Evolutionary conservation across 2,888 invertebrate species (phyloP).

Genomic region (Pheosia tremula): DNA sequence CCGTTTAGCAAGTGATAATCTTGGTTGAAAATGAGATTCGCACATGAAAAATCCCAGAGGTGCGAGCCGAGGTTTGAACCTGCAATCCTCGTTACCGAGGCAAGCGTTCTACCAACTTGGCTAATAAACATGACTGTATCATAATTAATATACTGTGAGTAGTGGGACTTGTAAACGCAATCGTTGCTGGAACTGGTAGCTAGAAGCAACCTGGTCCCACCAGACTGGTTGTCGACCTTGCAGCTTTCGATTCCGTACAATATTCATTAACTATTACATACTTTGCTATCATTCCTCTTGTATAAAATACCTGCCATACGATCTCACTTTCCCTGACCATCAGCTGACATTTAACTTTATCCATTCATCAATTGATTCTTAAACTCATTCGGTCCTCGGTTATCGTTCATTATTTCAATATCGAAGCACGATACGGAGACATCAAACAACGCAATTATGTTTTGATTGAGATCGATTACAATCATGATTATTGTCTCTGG

Average conservation of each 20-base stretch:
- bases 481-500: conserved; percentile 23
- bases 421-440: conserved; percentile 20
- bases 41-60: too few relatives aligned
- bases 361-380: neutral
- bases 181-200: conserved; percentile 30
- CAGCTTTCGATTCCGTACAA: conserved; percentile 62
- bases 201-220: conserved; percentile 46
- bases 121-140: neutral
- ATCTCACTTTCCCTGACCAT: conserved; percentile 8
- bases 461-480: conserved; percentile 36
- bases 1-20: too few relatives aligned
- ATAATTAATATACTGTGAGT: neutral
- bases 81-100: too few relatives aligned
- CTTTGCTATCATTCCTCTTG: conserved; percentile 50
- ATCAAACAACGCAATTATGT: conserved; percentile 35
- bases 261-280: conserved; percentile 35
- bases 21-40: too few relatives aligned
- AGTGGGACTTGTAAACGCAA: conserved; percentile 13
- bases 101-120: too few relatives aligned
- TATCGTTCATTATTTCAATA: conserved; percentile 30
- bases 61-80: too few relatives aligned
- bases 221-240: conserved; percentile 61
- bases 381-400: conserved; percentile 11
- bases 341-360: neutral
- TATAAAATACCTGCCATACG: conserved; percentile 17